A percentile compares a stretch with the other conserved stretches of the same genome.
These are phyloP conservation scores for Hyppa rectilinea DNA, from an alignment of 2,888 invertebrate species.

Conservation along the genomic window DNA sequence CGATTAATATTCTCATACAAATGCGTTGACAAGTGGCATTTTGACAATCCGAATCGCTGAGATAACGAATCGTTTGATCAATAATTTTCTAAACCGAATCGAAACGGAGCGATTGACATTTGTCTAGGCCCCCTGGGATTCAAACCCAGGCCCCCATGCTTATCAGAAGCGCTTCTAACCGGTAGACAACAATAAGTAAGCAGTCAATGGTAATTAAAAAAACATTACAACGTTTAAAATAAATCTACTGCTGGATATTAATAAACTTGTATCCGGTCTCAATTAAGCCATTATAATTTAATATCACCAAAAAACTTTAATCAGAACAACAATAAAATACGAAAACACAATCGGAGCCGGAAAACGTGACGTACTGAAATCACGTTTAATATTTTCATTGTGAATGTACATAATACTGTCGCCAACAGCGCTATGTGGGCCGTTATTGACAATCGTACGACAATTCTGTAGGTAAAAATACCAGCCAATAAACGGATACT, in stretches of 20 bases:
- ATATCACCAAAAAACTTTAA: background rate
- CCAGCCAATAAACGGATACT: constrained; percentile 51
- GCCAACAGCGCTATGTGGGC: constrained; percentile 62
- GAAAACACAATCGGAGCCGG: constrained; percentile 34
- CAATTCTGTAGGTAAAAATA: constrained; percentile 54
- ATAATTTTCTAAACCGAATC: no score
- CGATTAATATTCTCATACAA: no score
- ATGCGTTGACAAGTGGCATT: no score
- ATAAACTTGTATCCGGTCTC: background rate
- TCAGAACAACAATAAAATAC: constrained; percentile 31
- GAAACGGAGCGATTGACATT: no score
- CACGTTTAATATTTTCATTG: constrained; percentile 68
- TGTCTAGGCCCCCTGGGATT: no score
- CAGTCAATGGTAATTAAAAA: background rate
- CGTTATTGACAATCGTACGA: constrained; percentile 65
- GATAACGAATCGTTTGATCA: no score
- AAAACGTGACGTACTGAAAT: constrained; percentile 63
- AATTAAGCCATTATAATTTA: constrained; percentile 8
- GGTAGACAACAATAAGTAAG: no score
- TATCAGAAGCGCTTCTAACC: no score
- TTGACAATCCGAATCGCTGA: no score
- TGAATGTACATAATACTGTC: constrained; percentile 63
- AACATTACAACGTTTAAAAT: background rate
- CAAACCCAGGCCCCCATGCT: background rate
- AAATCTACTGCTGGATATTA: background rate